Evolutionary conservation across 2,797 vertebrate species (phyloP).

Genomic region (Varecia variegata): DNA sequence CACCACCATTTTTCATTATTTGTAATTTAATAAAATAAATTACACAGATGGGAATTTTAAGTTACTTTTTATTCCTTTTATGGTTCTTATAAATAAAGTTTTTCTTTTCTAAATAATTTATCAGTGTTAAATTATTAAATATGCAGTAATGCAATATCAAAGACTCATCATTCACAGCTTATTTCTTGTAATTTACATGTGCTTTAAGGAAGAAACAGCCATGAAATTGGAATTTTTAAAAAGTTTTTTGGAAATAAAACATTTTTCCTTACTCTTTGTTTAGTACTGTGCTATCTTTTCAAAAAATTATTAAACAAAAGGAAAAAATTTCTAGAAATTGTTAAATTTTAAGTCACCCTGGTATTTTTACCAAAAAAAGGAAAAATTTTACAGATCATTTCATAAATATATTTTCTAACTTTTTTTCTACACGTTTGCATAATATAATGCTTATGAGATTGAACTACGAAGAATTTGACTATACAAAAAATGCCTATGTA

Average conservation of each 20-base stretch:
- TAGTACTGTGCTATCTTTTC: not conserved
- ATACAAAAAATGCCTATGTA: not conserved
- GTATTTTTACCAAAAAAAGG: not conserved
- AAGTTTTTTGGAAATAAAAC: not conserved
- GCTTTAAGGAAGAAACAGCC: not conserved
- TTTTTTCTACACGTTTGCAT: constrained; percentile 14
- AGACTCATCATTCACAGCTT: not conserved
- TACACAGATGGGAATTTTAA: not conserved
- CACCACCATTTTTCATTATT: not conserved
- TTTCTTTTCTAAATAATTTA: not conserved
- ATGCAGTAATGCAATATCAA: not conserved
- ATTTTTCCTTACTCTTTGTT: not conserved
- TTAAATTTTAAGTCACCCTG: not conserved
- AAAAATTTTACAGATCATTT: not conserved
- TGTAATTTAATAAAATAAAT: constrained; percentile 26
- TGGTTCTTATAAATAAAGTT: not conserved
- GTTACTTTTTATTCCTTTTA: not conserved
- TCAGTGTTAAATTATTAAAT: not conserved
- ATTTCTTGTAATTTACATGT: constrained; percentile 20
- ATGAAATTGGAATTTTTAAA: not conserved
- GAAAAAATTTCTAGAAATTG: not conserved
- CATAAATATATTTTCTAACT: not conserved
- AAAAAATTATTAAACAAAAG: not conserved
- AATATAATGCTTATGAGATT: constrained; percentile 25
- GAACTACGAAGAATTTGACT: not conserved